phyloP scores from a whole-genome alignment of 1,140 invertebrate genomes.

The Drosophila mojavensis region DNA sequence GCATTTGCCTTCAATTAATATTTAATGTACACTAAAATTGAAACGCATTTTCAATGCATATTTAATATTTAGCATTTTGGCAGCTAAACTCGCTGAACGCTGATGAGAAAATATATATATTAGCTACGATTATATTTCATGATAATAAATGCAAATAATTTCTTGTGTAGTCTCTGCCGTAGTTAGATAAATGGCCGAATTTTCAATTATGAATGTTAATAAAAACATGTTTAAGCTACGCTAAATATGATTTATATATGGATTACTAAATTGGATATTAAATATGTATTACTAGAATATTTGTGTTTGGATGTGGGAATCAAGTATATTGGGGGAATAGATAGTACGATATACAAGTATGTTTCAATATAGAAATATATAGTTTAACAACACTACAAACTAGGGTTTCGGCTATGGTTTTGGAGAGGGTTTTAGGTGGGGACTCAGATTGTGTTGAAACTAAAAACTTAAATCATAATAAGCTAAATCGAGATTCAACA shows the following conservation, averaged over 20 bases:
- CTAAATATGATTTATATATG: conserved; percentile 7
- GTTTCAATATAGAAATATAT: conserved; percentile 4
- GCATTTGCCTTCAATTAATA: conserved; percentile 42
- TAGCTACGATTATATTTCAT: neutral
- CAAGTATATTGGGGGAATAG: conserved; percentile 4
- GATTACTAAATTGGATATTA: conserved; percentile 10
- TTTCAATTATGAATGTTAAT: conserved; percentile 7
- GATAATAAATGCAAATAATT: conserved; percentile 8
- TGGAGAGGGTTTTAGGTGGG: conserved; percentile 4
- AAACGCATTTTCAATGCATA: conserved; percentile 16
- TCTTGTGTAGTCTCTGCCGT: conserved; percentile 9
- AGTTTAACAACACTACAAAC: conserved; percentile 57
- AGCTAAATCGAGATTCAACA: no score
- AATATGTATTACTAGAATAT: conserved; percentile 15
- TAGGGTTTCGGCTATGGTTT: conserved; percentile 40
- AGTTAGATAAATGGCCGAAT: neutral
- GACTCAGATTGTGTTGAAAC: conserved; percentile 20
- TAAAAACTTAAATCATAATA: conserved; percentile 1
- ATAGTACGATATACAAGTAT: conserved; percentile 51
- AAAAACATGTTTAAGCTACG: conserved; percentile 14
- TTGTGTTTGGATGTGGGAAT: conserved; percentile 10
- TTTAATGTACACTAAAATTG: conserved; percentile 52
- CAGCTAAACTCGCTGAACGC: conserved; percentile 1
- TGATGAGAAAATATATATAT: conserved; percentile 3
- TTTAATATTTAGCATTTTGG: conserved; percentile 14